Percentiles rank a stretch among this genome's conserved stretches.
Evolutionary conservation across 2,113 vertebrate genomes (phyloP).

Genomic region (Callorhinus ursinus): DNA sequence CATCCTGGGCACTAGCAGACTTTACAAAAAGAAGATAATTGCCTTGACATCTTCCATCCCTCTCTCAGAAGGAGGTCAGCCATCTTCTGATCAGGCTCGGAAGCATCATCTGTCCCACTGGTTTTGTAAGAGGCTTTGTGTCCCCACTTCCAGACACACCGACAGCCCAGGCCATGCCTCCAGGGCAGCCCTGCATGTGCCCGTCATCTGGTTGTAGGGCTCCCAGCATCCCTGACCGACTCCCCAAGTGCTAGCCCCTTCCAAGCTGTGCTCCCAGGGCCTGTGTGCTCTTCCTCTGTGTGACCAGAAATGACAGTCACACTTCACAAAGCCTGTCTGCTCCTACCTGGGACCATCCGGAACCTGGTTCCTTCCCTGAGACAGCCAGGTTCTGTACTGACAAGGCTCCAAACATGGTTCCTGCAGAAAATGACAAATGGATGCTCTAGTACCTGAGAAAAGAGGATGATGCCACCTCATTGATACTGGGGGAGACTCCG

Average conservation of each 20-base stretch:
- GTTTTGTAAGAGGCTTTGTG: neutral
- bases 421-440: neutral
- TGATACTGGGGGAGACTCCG: neutral
- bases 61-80: neutral
- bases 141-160: neutral
- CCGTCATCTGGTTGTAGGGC: no score
- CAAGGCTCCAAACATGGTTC: neutral
- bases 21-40: neutral
- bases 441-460: neutral
- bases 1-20: neutral
- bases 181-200: fast-evolving
- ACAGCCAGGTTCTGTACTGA: neutral
- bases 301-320: fast-evolving
- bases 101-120: fast-evolving
- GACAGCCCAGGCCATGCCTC: no score
- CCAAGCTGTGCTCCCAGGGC: neutral
- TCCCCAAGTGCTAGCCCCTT: fast-evolving
- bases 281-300: neutral
- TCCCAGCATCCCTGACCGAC: fast-evolving
- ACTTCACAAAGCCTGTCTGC: fast-evolving
- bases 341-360: fast-evolving
- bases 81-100: neutral
- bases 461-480: fast-evolving
- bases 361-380: neutral
- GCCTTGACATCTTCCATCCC: neutral